A percentile compares a stretch with the other conserved stretches of the same genome.
Conservation (phyloP, 2,113 vertebrate species). For the Muntiacus reevesi region DNA sequence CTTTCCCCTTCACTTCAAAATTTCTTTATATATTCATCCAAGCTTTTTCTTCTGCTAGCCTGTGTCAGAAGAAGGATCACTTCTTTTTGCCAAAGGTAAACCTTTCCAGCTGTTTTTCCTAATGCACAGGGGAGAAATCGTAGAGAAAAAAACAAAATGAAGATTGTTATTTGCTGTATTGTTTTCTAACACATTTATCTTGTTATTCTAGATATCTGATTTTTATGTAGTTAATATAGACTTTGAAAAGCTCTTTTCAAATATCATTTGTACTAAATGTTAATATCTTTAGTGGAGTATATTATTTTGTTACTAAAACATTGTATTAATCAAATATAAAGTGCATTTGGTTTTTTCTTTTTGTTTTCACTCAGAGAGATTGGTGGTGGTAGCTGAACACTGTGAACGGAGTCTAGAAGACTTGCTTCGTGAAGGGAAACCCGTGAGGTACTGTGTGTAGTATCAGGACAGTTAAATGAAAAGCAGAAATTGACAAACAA, state of each 20-base stretch:
- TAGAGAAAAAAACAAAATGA: not conserved
- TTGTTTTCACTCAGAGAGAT: conserved; percentile 85
- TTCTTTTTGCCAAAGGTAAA: conserved; percentile 8
- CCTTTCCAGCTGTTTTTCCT: not conserved
- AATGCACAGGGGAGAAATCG: not conserved
- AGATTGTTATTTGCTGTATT: not conserved
- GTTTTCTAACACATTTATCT: not conserved
- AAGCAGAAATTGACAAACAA: not conserved
- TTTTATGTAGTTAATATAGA: not conserved
- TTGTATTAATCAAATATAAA: conserved; percentile 21
- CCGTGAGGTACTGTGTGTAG: conserved; percentile 83
- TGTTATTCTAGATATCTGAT: not conserved
- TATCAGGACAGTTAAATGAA: not conserved
- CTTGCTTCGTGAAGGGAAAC: conserved; percentile 87
- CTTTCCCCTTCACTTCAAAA: not conserved
- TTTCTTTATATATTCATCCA: not conserved
- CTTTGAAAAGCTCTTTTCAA: not conserved
- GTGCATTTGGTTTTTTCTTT: not conserved
- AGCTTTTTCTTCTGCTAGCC: not conserved
- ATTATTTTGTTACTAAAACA: not conserved
- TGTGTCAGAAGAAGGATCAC: not conserved
- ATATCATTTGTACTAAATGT: not conserved
- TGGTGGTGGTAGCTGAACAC: conserved; percentile 96
- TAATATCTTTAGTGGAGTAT: not conserved
- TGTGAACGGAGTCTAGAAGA: conserved; percentile 91